Evolutionary conservation across 2,113 vertebrate species (phyloP).

Genomic region (Microcebus tavaratra): DNA sequence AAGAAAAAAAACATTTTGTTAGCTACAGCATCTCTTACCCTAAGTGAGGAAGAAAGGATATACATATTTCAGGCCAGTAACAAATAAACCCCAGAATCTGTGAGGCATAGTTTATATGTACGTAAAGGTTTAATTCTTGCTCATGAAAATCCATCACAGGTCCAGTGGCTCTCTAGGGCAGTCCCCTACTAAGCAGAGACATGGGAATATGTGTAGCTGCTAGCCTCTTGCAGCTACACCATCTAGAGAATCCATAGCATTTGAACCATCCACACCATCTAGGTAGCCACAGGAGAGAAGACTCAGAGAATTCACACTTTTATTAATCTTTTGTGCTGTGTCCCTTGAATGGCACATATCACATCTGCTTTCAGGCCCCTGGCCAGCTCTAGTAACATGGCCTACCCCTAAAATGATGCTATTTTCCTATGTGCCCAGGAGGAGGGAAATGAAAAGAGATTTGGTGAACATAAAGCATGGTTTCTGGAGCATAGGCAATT

Average conservation of each 20-base stretch:
- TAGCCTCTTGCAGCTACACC: fast-evolving
- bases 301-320: not conserved
- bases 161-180: not conserved
- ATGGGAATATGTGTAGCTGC: fast-evolving
- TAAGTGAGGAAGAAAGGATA: not conserved
- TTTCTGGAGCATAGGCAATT: not conserved
- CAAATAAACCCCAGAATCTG: not conserved
- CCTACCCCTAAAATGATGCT: not conserved
- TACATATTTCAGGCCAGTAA: not conserved
- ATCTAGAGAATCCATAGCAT: not conserved
- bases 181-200: not conserved
- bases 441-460: not conserved
- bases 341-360: not conserved
- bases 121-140: not conserved
- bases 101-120: not conserved
- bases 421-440: not conserved
- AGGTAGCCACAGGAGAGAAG: not conserved
- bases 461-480: not conserved
- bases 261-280: not conserved
- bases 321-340: not conserved
- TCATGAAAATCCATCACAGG: not conserved
- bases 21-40: not conserved
- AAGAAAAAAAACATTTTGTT: not conserved
- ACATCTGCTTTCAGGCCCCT: not conserved
- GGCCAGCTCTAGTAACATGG: not conserved